Base-by-base conservation (phyloP, 2,797 vertebrate species). In the Dendrocincla fuliginosa region DNA sequence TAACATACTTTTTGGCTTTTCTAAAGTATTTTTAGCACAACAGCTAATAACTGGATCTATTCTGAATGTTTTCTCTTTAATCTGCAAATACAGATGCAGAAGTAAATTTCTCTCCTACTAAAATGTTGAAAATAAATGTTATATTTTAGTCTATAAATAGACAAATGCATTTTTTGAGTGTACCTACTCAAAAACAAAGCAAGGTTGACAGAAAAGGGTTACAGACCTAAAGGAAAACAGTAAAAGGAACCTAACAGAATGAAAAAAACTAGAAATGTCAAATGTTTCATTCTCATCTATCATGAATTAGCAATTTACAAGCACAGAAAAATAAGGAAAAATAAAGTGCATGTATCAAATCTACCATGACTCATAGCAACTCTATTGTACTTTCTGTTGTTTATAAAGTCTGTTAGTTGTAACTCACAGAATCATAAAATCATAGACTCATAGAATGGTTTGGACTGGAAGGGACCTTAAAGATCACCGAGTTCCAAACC, bases 201-300 rank as follows among this genome's bases (percentile, higher is more conserved):
- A 69, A 46, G 20, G 82, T 61, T 76, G n/a, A 49, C 63, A 90
- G 47, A 52, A 80, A 93, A 89, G 33, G 12, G 67, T 70, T 91
- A 70, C 52, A 93, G 41, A 47, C 63, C 32, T 89, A 69, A 87
- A 77, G 17, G 4, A 82, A 93, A 84, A 90, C 63, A 88, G 53
- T 5, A 33, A 68, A 86, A 91, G 32, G 33, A 93, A 50, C 33
- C 15, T 27, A 81, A 74, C 25, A 94, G 27, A 95, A 82, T 32
- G 23, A 63, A 85, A 87, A 87, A 88, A 92, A 60, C n/a, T 35
- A 93, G 55, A 95, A 96, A 93, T 85, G 86, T 68, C 90, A 97
- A 70, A 82, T 56, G 68, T 90, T 95, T 90, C 90, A 87, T 37
- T 60, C 0, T 5, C 27, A 79, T 64, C 60, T 79, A 92, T 84